Conservation (phyloP, 2,888 invertebrate species). For the Apotomis capreana region DNA sequence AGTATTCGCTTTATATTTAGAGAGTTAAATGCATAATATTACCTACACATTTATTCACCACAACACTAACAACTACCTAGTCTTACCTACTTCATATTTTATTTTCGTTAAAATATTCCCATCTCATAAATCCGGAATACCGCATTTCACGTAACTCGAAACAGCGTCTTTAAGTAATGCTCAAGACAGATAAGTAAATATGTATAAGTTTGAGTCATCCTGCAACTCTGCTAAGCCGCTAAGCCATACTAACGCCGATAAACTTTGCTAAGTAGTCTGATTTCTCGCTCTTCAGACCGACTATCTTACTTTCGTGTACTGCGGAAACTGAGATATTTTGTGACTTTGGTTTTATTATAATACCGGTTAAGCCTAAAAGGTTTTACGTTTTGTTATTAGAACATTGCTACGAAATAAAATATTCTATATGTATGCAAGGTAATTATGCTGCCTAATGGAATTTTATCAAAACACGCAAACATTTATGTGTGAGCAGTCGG, state of each 20-base stretch:
- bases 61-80: no score
- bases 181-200: slow-evolving; percentile 26
- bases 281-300: slow-evolving; percentile 47
- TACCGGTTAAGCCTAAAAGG: background rate
- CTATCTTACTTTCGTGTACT: slow-evolving; percentile 47
- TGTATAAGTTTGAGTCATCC: slow-evolving; percentile 36
- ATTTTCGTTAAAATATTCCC: no score
- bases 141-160: background rate
- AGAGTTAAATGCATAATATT: no score
- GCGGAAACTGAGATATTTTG: slow-evolving; percentile 14
- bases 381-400: background rate
- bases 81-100: no score
- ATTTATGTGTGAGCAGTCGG: no score
- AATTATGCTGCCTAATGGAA: no score
- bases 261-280: slow-evolving; percentile 50
- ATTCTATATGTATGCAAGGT: no score
- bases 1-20: no score
- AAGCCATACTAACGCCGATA: slow-evolving; percentile 47
- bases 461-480: no score
- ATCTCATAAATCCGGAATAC: background rate
- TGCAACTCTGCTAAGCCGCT: slow-evolving; percentile 43
- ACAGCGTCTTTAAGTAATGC: slow-evolving; percentile 22
- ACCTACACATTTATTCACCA: no score
- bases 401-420: no score
- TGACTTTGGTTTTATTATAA: background rate